Evolutionary conservation across 2,113 vertebrate species (phyloP), one percentile per base, ranked within the genome.

Genomic region (Psilopogon haemacephalus): DNA sequence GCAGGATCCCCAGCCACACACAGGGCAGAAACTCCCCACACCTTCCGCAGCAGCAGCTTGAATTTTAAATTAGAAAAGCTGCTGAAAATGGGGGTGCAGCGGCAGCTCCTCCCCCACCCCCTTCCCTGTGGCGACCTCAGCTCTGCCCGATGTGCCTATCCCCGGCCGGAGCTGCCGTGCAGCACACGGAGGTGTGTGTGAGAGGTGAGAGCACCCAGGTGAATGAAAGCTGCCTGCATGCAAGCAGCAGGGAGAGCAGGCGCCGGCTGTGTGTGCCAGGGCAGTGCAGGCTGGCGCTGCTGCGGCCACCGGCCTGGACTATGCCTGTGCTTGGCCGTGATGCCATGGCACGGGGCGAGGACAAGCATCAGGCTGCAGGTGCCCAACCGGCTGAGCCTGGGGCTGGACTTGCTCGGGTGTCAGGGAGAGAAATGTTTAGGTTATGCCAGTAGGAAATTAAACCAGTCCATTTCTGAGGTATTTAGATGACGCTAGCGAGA

Each of bases 401-500:
- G 20, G 40, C 60, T 50, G 32, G n/a, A 3, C 33, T 27, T 2
- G 12, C 67, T 58, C 40, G 78, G 15, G 21, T 27, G 46, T 24
- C 88, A 32, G 23, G 71, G 67, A 78, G 73, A 55, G 67, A 75
- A 86, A 62, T 20, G 58, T 82, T 87, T 68, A 33, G 4, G 55
- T 84, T 76, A 40, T 11, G 19, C 64, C 83, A 54, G 24, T 38
- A 78, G 94, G 88, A 93, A 89, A 96, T 95, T 79, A 96, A 85
- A 84, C 9, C 0, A 8, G 74, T 82, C 95, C 38, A 33, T 95
- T 94, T 82, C 86, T 68, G 81, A 74, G 67, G 40, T 90, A 82
- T 81, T 93, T 89, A 79, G 94, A 87, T 96, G 92, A 96, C 37
- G 91, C 84, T 82, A 87, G 91, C 3, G 5, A 89, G 93, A 90